Base-by-base conservation (phyloP, 2,888 invertebrate species). In the Eupithecia subumbrata region DNA sequence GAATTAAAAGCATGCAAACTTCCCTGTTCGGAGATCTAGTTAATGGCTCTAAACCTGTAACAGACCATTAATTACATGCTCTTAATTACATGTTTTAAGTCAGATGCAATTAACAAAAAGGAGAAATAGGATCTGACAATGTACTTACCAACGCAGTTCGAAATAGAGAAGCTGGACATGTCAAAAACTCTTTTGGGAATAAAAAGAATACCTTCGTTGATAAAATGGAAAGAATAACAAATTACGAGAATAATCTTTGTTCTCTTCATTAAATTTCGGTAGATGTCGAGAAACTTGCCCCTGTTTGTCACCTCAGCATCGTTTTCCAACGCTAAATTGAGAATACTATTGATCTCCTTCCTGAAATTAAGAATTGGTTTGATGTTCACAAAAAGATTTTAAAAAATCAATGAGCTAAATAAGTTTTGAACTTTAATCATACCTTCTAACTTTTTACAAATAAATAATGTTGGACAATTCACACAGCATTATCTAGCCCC, bases 111-210 rank as follows among this genome's bases (percentile, higher is more conserved):
- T 30, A 30, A 30, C 30, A 30, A 64, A 64, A 64, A 64, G 0
- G 30, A 37, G 7, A 40, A 66, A n/a, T 4, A 40, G 18, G 60
- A 16, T 64, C 64, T 34, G 1, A 60, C 12, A 3, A 18, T 37
- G 5, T 63, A 73, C 83, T 76, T 77, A 88, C 89, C 88, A 30
- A 84, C 84, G 76, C 89, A 89, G 74, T 86, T 82, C 14, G 71
- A 80, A 5, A 84, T 72, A 0, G 84, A 80, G 74, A 82, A 85
- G 30, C 83, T 81, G 25, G 81, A 80, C 74, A 85, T 82, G 5
- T 75, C 75, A 3, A 84, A 67, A n/a, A 82, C 80, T 74, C 87
- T 84, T 37, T 82, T 73, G 2, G 87, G 86, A 77, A 86, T 83
- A 52, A 80, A 89, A 22, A 88, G 80, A 18, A 87, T 60, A n/a